A percentile compares a stretch with the other conserved stretches of the same genome.
Conservation (phyloP, 92 coral and sea anemone species). For the Paragorgia papillata region DNA sequence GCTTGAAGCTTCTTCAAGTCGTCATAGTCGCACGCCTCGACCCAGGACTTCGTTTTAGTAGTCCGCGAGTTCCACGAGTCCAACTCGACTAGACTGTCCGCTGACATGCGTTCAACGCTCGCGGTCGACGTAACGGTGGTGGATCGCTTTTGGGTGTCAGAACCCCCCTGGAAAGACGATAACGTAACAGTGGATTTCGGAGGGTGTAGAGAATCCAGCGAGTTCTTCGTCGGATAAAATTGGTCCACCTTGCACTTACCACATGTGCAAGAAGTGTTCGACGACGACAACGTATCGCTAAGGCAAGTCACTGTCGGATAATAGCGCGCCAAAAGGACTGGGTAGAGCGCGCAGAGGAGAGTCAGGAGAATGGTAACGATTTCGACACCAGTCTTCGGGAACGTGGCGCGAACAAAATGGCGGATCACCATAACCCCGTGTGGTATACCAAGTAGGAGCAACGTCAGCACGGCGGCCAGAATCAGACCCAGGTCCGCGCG, state of each 20-base stretch:
- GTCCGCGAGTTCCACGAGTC: conserved; percentile 39
- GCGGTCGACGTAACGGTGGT: neutral
- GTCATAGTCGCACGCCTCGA: conserved; percentile 43
- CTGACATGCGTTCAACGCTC: conserved; percentile 14
- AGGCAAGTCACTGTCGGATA: conserved; percentile 5
- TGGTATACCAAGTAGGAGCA: conserved; percentile 24
- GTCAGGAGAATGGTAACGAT: conserved; percentile 40
- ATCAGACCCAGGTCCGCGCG: conserved; percentile 32
- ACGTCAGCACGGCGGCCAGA: conserved; percentile 13
- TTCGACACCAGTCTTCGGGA: conserved; percentile 19
- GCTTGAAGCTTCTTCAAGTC: conserved; percentile 8
- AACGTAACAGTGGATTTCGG: conserved; percentile 4
- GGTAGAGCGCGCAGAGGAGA: conserved; percentile 5
- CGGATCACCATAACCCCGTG: conserved; percentile 10
- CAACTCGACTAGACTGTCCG: conserved; percentile 23
- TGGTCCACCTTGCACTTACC: conserved; percentile 27
- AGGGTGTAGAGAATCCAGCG: conserved; percentile 13
- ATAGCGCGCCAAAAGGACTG: conserved; percentile 2
- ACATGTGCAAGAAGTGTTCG: conserved; percentile 21
- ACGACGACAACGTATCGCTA: conserved; percentile 21
- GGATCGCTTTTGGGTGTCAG: neutral
- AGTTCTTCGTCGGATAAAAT: conserved; percentile 10
- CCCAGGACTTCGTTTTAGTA: conserved; percentile 45
- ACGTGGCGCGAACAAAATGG: neutral
- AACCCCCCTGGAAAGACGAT: conserved; percentile 11